A percentile compares a stretch with the other conserved stretches of the same genome.
phyloP scores from a whole-genome alignment of 2,888 invertebrate genomes.

The Eumerus sabulonum region DNA sequence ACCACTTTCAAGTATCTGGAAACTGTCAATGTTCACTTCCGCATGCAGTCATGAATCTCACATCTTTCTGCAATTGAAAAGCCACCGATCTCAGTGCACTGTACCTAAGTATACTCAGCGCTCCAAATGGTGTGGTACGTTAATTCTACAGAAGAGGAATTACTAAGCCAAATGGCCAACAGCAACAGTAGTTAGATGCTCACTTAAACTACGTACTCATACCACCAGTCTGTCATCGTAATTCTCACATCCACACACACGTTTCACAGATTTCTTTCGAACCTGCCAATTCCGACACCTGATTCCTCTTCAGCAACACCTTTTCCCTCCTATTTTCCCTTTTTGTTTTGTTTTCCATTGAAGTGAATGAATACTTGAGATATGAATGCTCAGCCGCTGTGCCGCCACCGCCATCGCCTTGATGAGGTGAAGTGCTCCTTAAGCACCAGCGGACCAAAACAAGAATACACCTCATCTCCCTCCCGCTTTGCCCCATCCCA shows the following conservation, averaged over 20 bases:
- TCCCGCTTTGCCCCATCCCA: constrained; percentile 16
- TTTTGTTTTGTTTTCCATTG: constrained; percentile 15
- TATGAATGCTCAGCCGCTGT: constrained; percentile 26
- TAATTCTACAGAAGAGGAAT: constrained; percentile 28
- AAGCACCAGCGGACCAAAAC: constrained; percentile 29
- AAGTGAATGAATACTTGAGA: no score
- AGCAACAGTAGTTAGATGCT: constrained; percentile 28
- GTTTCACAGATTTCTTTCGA: constrained; percentile 50
- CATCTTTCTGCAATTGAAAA: no score
- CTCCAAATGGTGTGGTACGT: no score
- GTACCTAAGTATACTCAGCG: no score
- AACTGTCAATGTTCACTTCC: no score
- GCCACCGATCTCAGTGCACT: no score
- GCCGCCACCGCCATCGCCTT: constrained; percentile 14
- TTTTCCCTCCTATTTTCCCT: constrained; percentile 30
- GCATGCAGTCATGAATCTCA: no score
- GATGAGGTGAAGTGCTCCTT: constrained; percentile 35
- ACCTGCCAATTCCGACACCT: constrained; percentile 68
- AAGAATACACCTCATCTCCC: constrained; percentile 9
- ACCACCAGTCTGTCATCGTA: constrained; percentile 24
- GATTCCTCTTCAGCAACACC: constrained; percentile 47
- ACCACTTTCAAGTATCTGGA: no score
- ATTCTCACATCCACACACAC: constrained; percentile 42
- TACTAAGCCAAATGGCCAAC: constrained; percentile 40
- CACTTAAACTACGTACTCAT: constrained; percentile 40